These are phyloP conservation scores for Mus pahari DNA, from an alignment of 2,113 vertebrate genomes.

Conservation along the genomic window DNA sequence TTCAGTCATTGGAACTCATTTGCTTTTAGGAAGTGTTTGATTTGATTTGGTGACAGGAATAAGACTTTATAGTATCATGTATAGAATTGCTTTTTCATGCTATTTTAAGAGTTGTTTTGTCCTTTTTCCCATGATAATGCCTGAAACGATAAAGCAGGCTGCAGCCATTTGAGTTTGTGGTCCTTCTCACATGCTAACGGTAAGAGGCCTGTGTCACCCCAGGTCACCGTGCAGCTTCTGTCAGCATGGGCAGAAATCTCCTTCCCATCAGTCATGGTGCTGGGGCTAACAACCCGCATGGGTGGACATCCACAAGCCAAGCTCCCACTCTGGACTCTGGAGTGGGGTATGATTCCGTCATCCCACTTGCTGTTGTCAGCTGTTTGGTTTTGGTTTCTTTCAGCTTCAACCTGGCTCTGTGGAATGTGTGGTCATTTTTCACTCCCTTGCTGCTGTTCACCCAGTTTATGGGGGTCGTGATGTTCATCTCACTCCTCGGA, in stretches of 20 bases:
- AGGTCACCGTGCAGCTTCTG: too few species aligned
- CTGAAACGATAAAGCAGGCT: neutral
- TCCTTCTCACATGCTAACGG: neutral
- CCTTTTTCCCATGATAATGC: neutral
- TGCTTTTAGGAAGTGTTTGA: neutral
- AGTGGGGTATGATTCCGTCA: fast-evolving
- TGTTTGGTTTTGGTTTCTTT: slow-evolving; percentile 59
- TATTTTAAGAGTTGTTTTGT: neutral
- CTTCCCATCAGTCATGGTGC: fast-evolving
- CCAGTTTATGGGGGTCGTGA: slow-evolving; percentile 97
- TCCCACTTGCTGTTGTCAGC: fast-evolving
- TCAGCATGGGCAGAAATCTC: too few species aligned
- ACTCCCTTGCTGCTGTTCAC: slow-evolving; percentile 95
- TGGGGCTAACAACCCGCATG: neutral
- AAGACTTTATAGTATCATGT: neutral
- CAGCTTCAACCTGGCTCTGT: slow-evolving; percentile 96
- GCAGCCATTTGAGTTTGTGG: neutral
- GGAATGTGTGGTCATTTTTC: slow-evolving; percentile 96
- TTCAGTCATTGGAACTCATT: neutral
- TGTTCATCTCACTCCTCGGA: slow-evolving; percentile 95
- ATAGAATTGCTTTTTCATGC: neutral
- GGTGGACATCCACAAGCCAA: neutral
- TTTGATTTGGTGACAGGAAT: neutral
- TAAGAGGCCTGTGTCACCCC: neutral
- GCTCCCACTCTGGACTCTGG: neutral